Evolutionary conservation across 2,888 invertebrate species (phyloP), one percentile per base, ranked within the genome.

Genomic region (Carabus problematicus): DNA sequence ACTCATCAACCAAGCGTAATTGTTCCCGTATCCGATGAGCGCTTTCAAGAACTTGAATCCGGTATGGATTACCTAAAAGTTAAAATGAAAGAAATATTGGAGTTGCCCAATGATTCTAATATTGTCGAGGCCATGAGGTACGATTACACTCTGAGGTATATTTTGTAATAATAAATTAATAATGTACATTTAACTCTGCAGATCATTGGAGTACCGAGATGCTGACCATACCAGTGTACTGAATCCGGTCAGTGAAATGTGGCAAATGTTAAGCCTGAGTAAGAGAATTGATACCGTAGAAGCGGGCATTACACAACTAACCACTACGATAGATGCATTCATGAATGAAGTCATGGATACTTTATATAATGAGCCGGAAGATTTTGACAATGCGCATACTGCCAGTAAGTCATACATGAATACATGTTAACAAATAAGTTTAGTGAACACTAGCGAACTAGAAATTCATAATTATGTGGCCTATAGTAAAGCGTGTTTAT

Each of bases 281-380:
- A 89, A 90, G 72, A 83, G 90, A 42, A 77, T 90, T 70, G 89
- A 90, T 56, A 88, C 88, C 0, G 84, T 85, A 4, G 90, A 91
- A 75, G 79, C 82, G 43, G 87, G 86, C 16, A 85, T 90, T 59
- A 80, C 82, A 14, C 89, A 89, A 77, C 78, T 89, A n/a, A 86
- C 87, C 60, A 85, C 85, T 0, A 81, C 89, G 72, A 80, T 89
- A 6, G 85, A 88, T 29, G 29, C 29, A 29, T 29, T 29, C 29
- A 29, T 29, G 29, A 29, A 29, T 29, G 29, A 29, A 29, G 29
- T 29, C 6, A 29, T 29, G 29, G 29, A 29, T 29, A 29, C 29
- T 29, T 29, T 29, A 29, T 29, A 29, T 29, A 29, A 29, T 29
- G 29, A 29, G 29, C 29, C 29, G 29, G 29, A 29, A n/a, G 3